phyloP scores from a whole-genome alignment of 2,888 invertebrate genomes.

The Callosobruchus maculatus region DNA sequence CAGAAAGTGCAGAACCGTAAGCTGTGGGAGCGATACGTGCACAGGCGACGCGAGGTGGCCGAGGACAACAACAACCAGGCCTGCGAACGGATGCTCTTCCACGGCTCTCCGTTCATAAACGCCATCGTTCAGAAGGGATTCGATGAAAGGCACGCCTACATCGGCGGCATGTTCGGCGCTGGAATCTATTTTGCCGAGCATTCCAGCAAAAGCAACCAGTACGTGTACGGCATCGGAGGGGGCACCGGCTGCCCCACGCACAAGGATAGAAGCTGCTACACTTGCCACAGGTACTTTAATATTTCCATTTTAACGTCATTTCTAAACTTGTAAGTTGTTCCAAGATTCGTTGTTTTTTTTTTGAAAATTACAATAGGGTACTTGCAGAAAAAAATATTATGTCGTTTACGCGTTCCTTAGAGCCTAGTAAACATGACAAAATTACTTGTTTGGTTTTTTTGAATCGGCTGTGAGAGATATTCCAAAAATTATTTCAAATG shows the following conservation, averaged over 20 bases:
- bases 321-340: too few relatives aligned
- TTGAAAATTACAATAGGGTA: too few relatives aligned
- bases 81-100: slow-evolving; percentile 88
- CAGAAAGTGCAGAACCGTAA: slow-evolving; percentile 95
- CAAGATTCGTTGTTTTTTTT: too few relatives aligned
- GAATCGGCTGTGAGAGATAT: too few relatives aligned
- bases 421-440: too few relatives aligned
- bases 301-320: not conserved
- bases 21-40: slow-evolving; percentile 90
- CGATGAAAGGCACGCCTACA: slow-evolving; percentile 95
- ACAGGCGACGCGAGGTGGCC: slow-evolving; percentile 83
- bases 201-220: slow-evolving; percentile 97
- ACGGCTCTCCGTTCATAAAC: slow-evolving; percentile 96
- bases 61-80: slow-evolving; percentile 74
- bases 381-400: too few relatives aligned
- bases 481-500: too few relatives aligned
- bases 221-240: slow-evolving; percentile 96
- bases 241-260: slow-evolving; percentile 95
- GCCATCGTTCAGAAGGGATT: slow-evolving; percentile 99
- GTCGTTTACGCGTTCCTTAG: too few relatives aligned
- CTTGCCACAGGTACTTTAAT: slow-evolving; percentile 76
- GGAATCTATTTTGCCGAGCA: slow-evolving; percentile 99
- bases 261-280: slow-evolving; percentile 92
- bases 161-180: slow-evolving; percentile 87
- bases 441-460: too few relatives aligned